Evolutionary conservation across 2,113 vertebrate genomes (phyloP).

Genomic region (Chitala chitala): DNA sequence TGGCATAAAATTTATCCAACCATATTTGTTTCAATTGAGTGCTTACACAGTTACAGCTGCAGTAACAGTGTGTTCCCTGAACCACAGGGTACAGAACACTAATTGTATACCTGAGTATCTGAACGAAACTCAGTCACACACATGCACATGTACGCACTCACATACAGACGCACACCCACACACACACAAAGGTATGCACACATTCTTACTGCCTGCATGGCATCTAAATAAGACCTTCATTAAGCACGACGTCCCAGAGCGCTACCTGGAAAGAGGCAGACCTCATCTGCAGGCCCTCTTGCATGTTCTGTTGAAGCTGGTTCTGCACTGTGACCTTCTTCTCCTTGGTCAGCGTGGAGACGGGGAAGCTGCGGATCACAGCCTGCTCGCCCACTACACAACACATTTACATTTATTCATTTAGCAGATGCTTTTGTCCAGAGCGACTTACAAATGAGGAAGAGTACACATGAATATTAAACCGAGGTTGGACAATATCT

Average conservation of each 20-base stretch:
- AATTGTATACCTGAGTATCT: neutral
- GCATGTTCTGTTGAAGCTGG: constrained; percentile 90
- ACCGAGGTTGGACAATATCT: too few relatives aligned
- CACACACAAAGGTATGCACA: neutral
- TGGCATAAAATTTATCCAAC: neutral
- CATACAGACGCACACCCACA: neutral
- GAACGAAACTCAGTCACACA: neutral
- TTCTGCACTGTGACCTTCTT: constrained; percentile 96
- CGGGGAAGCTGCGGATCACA: constrained; percentile 86
- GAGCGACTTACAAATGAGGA: too few relatives aligned
- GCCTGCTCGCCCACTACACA: constrained; percentile 85
- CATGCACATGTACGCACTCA: neutral
- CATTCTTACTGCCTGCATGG: too few relatives aligned
- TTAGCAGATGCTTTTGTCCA: too few relatives aligned
- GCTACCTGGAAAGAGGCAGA: constrained; percentile 90
- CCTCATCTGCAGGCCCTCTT: constrained; percentile 89
- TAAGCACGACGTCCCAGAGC: too few relatives aligned
- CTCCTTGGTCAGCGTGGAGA: constrained; percentile 88
- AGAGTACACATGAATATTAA: too few relatives aligned
- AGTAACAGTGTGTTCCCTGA: neutral
- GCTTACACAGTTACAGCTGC: neutral
- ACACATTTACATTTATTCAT: neutral
- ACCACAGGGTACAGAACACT: neutral
- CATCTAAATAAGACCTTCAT: too few relatives aligned
- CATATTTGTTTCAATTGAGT: neutral